phyloP scores from a whole-genome alignment of 35 echinoderm and acorn worm genomes.

The Chiridota heheva region DNA sequence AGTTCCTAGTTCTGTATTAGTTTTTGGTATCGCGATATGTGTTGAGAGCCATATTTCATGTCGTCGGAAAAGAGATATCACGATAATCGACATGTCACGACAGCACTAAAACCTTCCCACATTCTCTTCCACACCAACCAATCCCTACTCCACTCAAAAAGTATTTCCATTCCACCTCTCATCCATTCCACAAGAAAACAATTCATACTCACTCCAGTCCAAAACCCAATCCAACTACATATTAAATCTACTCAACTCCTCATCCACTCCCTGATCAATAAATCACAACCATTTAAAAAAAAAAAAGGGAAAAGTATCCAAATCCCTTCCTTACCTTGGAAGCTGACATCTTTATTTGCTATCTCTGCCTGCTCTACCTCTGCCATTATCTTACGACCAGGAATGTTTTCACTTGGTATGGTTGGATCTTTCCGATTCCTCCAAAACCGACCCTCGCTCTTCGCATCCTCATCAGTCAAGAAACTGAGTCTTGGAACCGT shows the following conservation, averaged over 20 bases:
- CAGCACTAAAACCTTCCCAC: too few species aligned
- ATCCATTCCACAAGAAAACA: background rate
- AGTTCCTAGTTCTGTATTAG: too few species aligned
- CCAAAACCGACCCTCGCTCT: constrained; percentile 65
- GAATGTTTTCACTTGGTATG: constrained; percentile 25
- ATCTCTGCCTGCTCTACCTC: background rate
- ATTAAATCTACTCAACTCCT: background rate
- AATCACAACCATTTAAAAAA: background rate
- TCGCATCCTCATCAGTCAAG: constrained; percentile 75
- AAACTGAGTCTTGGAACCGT: constrained; percentile 50
- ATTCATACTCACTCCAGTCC: background rate
- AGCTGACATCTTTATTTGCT: background rate
- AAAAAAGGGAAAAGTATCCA: background rate
- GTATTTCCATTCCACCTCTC: too few species aligned
- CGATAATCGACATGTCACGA: too few species aligned
- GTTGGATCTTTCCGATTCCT: constrained; percentile 37
- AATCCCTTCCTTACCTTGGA: background rate
- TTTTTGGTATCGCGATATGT: too few species aligned
- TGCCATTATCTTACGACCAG: constrained; percentile 48
- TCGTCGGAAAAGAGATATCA: too few species aligned
- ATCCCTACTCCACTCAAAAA: too few species aligned
- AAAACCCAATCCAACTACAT: background rate
- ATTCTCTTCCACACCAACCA: too few species aligned
- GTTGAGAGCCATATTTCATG: too few species aligned
- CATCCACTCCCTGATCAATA: background rate